phyloP scores from a whole-genome alignment of 2,797 vertebrate species.

The Acanthis flammea region DNA sequence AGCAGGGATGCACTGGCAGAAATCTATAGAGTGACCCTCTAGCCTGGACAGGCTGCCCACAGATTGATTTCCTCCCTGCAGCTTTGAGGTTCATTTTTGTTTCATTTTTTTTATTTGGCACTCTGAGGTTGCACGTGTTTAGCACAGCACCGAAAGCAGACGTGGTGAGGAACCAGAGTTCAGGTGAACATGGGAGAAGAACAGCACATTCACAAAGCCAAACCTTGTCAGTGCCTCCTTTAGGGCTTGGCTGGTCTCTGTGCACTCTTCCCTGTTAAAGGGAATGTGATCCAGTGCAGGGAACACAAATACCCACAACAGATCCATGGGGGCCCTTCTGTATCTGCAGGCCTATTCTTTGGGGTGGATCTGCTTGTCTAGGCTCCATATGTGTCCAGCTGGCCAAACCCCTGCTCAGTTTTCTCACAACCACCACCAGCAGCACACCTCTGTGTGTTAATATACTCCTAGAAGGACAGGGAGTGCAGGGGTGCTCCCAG shows the following conservation, averaged over 20 bases:
- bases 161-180: not conserved
- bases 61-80: not conserved
- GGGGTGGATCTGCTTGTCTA: not conserved
- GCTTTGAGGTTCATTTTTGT: not conserved
- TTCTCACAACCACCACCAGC: not conserved
- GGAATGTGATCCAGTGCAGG: rapidly evolving
- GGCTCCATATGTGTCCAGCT: rapidly evolving
- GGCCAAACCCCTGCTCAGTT: not conserved
- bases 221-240: not conserved
- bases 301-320: not conserved
- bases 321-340: not conserved
- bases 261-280: rapidly evolving
- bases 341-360: not conserved
- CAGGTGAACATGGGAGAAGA: not conserved
- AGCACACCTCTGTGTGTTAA: not conserved
- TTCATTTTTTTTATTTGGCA: not conserved
- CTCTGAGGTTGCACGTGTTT: not conserved
- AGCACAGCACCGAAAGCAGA: not conserved
- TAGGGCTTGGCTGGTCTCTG: not conserved
- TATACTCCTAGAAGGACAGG: not conserved
- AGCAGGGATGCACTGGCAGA: not conserved
- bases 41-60: not conserved
- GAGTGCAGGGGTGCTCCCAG: not conserved
- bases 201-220: no score
- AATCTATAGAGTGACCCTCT: not conserved